Percentiles rank a stretch among this genome's conserved stretches.
Evolutionary conservation across 2,797 vertebrate species (phyloP).

Genomic region (Pipistrellus nathusii): DNA sequence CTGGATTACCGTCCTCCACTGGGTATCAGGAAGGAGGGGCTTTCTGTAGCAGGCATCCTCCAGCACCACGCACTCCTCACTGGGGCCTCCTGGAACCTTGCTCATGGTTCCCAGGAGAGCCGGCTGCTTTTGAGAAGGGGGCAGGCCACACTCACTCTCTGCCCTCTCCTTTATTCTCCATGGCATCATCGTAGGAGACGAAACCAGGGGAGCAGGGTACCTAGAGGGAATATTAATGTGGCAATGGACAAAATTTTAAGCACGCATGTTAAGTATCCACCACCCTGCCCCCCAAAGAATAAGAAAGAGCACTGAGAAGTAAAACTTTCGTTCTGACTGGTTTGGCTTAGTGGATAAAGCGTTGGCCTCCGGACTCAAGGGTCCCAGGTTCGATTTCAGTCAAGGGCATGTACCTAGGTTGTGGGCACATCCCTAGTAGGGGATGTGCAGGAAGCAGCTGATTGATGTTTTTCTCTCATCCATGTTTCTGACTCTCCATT

Average conservation of each 20-base stretch:
- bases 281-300: background rate
- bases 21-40: background rate
- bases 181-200: background rate
- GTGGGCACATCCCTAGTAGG: no score
- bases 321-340: background rate
- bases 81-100: background rate
- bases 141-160: background rate
- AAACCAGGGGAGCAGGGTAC: background rate
- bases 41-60: background rate
- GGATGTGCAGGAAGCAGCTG: no score
- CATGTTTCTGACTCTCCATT: no score
- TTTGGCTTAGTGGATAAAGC: no score
- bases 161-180: background rate
- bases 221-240: background rate
- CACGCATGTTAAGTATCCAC: background rate
- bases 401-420: no score
- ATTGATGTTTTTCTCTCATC: no score
- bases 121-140: background rate
- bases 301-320: background rate
- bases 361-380: no score
- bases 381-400: no score
- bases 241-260: background rate
- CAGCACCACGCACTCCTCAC: background rate
- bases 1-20: background rate
- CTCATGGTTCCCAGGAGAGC: background rate